Evolutionary conservation across 2,113 vertebrate genomes (phyloP).

Genomic region (Chloroceryle aenea): DNA sequence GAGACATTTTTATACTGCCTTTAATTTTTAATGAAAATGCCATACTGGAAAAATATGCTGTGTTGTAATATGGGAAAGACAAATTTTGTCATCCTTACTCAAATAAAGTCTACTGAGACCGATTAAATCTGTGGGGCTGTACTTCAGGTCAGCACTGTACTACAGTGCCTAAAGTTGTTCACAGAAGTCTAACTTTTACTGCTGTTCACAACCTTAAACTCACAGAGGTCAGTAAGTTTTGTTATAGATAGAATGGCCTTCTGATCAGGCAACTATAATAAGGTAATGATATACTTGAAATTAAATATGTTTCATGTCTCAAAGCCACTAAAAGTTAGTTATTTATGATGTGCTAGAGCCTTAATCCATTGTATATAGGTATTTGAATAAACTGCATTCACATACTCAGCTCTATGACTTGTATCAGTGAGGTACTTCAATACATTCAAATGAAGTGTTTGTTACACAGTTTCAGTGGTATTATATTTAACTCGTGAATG

Average conservation of each 20-base stretch:
- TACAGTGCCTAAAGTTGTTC: background rate
- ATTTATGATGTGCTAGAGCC: background rate
- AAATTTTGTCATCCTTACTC: background rate
- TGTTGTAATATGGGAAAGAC: background rate
- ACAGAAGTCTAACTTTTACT: background rate
- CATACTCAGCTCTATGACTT: background rate
- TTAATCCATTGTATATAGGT: background rate
- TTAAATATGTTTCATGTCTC: background rate
- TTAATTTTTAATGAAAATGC: conserved; percentile 41
- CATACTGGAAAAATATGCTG: background rate
- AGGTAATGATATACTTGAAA: background rate
- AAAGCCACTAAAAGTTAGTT: background rate
- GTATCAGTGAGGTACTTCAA: background rate
- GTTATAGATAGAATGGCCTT: background rate
- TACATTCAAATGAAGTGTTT: background rate
- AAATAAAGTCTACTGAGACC: background rate
- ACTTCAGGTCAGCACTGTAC: background rate
- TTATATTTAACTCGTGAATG: background rate
- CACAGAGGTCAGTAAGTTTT: background rate
- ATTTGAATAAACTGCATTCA: background rate
- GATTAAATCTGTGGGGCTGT: background rate
- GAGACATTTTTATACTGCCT: background rate
- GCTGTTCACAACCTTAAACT: background rate
- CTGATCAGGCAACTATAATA: background rate
- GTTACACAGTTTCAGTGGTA: background rate